Percentiles rank a stretch among this genome's conserved stretches.
These are phyloP conservation scores for Ephialtes manifestator DNA, from an alignment of 2,888 invertebrate genomes.

Conservation along the genomic window DNA sequence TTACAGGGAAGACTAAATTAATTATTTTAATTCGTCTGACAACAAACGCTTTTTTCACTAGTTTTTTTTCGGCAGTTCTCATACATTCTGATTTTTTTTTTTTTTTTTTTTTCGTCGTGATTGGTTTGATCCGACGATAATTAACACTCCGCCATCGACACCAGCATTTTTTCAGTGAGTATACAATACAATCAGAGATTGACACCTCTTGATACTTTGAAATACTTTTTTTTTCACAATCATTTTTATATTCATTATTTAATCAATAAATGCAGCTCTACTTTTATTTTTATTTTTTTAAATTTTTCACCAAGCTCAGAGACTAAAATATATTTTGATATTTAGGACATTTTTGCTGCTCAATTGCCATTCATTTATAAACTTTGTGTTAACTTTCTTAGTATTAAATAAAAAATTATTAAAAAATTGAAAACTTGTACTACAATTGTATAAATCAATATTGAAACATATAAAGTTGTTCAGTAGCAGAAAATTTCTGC, in stretches of 20 bases:
- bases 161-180: background rate
- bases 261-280: background rate
- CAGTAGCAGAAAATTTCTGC: too few relatives aligned
- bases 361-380: too few relatives aligned
- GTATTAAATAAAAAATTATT: too few relatives aligned
- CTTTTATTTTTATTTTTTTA: too few relatives aligned
- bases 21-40: conserved; percentile 32
- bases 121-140: conserved; percentile 11
- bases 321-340: too few relatives aligned
- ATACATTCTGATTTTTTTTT: background rate
- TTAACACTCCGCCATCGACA: conserved; percentile 17
- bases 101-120: conserved; percentile 17
- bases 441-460: too few relatives aligned
- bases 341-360: too few relatives aligned
- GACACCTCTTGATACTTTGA: conserved; percentile 15
- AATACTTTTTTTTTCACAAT: conserved; percentile 20
- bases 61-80: conserved; percentile 23
- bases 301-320: background rate
- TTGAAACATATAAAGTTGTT: too few relatives aligned
- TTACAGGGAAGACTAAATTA: conserved; percentile 60
- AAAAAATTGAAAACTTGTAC: too few relatives aligned
- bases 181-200: conserved; percentile 6
- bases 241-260: background rate
- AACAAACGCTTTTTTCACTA: background rate
- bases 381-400: too few relatives aligned